phyloP scores from a whole-genome alignment of 1,140 invertebrate species.

The Drosophila pseudoananassae region DNA sequence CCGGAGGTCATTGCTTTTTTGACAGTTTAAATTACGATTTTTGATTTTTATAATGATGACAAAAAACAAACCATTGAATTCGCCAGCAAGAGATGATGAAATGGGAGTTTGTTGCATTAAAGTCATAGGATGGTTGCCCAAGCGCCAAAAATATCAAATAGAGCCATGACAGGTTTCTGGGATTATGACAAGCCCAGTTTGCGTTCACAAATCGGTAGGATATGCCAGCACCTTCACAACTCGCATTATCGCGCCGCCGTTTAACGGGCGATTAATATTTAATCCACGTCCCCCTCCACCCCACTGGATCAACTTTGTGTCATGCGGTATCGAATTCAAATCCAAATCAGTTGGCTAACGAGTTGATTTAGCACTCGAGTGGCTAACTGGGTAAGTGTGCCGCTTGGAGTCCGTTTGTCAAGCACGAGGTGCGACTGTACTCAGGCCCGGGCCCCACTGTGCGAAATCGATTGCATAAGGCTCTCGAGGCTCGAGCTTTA shows the following conservation, averaged over 20 bases:
- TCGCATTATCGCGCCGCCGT: slow-evolving; percentile 11
- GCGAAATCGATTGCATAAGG: slow-evolving; percentile 46
- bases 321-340: background rate
- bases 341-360: slow-evolving; percentile 20
- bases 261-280: slow-evolving; percentile 19
- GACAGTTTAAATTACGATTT: slow-evolving; percentile 36
- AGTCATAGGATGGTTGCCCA: too few relatives aligned
- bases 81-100: too few relatives aligned
- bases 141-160: too few relatives aligned
- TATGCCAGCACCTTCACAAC: background rate
- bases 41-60: slow-evolving; percentile 7
- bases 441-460: background rate
- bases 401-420: slow-evolving; percentile 35
- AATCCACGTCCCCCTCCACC: background rate
- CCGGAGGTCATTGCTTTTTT: slow-evolving; percentile 30
- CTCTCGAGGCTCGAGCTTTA: slow-evolving; percentile 26
- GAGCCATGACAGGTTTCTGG: background rate
- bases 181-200: slow-evolving; percentile 15
- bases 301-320: background rate
- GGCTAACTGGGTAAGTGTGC: slow-evolving; percentile 40
- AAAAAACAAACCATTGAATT: too few relatives aligned
- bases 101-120: too few relatives aligned
- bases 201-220: slow-evolving; percentile 4
- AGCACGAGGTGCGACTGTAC: slow-evolving; percentile 46
- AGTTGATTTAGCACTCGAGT: slow-evolving; percentile 37